Conservation (phyloP, 2,888 invertebrate species). For the Emmelina monodactyla region DNA sequence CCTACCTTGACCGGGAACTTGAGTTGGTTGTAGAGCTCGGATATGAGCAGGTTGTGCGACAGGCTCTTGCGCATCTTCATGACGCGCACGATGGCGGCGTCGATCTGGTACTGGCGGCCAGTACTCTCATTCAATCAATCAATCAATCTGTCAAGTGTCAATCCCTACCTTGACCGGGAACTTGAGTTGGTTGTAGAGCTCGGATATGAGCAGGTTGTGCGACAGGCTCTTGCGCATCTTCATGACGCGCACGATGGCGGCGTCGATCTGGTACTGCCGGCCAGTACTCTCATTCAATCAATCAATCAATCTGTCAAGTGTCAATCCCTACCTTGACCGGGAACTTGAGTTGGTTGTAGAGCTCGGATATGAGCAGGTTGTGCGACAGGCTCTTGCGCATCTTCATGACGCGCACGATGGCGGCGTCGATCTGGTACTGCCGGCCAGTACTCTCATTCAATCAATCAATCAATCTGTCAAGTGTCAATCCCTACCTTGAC, state of each 20-base stretch:
- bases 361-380: constrained; percentile 94
- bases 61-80: constrained; percentile 99
- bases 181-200: constrained; percentile 96
- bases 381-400: constrained; percentile 96
- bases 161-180: constrained; percentile 99
- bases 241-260: constrained; percentile 99
- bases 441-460: too few relatives aligned
- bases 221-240: constrained; percentile 97
- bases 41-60: constrained; percentile 94
- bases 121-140: too few relatives aligned
- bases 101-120: constrained; percentile 99
- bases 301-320: too few relatives aligned
- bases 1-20: constrained; percentile 99
- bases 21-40: constrained; percentile 96
- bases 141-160: too few relatives aligned
- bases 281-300: too few relatives aligned
- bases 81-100: constrained; percentile 98
- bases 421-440: constrained; percentile 99
- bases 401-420: constrained; percentile 99
- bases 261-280: constrained; percentile 99
- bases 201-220: constrained; percentile 95
- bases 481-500: too few relatives aligned
- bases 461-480: too few relatives aligned
- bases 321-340: constrained; percentile 99
- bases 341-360: constrained; percentile 97